phyloP scores from a whole-genome alignment of 2,797 vertebrate species.

The Molossus alvarezi region DNA sequence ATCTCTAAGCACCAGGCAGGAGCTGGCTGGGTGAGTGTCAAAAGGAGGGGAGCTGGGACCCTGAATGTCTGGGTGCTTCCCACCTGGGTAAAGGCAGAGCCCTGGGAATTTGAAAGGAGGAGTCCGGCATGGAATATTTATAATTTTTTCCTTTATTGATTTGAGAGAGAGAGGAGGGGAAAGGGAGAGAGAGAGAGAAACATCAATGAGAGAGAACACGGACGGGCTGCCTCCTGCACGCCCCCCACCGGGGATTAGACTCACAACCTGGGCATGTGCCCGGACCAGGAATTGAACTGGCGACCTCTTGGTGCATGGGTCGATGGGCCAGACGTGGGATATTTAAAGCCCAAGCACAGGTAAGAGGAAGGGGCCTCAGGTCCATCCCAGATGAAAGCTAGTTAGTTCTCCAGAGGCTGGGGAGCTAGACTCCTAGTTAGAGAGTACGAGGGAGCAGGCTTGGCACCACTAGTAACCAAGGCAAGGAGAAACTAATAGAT shows the following conservation, averaged over 20 bases:
- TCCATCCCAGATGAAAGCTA: background rate
- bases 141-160: background rate
- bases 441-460: background rate
- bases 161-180: too few relatives aligned
- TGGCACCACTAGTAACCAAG: background rate
- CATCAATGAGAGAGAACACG: too few relatives aligned
- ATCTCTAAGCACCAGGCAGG: background rate
- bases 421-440: background rate
- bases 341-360: conserved; percentile 6
- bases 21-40: background rate
- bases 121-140: background rate
- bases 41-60: background rate
- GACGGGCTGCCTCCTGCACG: too few relatives aligned
- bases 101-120: background rate
- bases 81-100: background rate
- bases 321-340: too few relatives aligned
- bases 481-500: background rate
- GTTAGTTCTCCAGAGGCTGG: background rate
- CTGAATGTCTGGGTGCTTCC: background rate
- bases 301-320: too few relatives aligned
- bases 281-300: too few relatives aligned
- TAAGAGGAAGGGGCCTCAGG: background rate
- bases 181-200: too few relatives aligned
- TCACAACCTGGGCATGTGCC: too few relatives aligned
- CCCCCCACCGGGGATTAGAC: too few relatives aligned